Percentiles rank a stretch among this genome's conserved stretches.
Conservation (phyloP, 2,113 vertebrate species). For the Lasiurus cinereus region DNA sequence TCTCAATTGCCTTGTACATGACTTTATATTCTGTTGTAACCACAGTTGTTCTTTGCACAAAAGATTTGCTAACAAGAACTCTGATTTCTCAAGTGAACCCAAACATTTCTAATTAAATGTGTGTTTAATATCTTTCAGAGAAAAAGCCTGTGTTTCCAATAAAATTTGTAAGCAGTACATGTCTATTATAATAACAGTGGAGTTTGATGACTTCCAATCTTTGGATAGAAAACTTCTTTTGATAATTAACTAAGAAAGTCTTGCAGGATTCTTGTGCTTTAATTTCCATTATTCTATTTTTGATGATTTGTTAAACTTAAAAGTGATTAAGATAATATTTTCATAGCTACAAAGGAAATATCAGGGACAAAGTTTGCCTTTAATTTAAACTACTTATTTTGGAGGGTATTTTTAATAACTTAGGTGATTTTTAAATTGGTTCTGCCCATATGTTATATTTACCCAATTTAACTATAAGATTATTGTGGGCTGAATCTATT, state of each 20-base stretch:
- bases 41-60: constrained; percentile 62
- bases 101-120: constrained; percentile 79
- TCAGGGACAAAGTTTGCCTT: background rate
- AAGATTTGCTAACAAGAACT: constrained; percentile 75
- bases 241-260: constrained; percentile 53
- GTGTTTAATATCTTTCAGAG: constrained; percentile 56
- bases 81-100: constrained; percentile 77
- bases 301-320: constrained; percentile 30
- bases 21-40: constrained; percentile 71
- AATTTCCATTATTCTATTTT: constrained; percentile 35
- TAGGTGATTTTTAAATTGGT: background rate
- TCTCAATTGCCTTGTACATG: constrained; percentile 66
- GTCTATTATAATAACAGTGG: constrained; percentile 39
- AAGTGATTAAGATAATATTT: background rate
- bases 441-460: background rate
- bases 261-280: background rate
- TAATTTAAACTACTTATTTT: constrained; percentile 18
- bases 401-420: background rate
- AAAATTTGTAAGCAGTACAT: constrained; percentile 56
- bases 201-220: constrained; percentile 55
- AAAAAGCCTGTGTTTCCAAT: constrained; percentile 36
- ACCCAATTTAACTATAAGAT: background rate
- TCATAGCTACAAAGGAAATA: background rate
- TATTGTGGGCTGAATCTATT: background rate
- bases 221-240: constrained; percentile 41